Evolutionary conservation across 2,888 invertebrate genomes (phyloP), one percentile per base, ranked within the genome.

Genomic region (Iphiclides podalirius): DNA sequence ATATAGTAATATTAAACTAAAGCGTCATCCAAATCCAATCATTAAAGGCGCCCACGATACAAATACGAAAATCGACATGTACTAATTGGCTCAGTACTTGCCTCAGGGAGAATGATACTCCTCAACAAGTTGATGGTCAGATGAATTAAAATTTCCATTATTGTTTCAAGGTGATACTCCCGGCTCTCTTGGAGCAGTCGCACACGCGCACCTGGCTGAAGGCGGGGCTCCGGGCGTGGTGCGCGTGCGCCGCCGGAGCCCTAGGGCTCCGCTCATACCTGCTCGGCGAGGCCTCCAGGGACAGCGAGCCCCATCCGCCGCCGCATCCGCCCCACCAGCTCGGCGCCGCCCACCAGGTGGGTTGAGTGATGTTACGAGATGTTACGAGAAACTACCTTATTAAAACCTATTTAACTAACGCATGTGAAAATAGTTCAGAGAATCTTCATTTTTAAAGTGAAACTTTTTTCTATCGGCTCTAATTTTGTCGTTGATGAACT

Each of bases 181-280:
- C 99, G 0, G 98, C 98, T 0, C 89, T 99, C 33, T 88, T 99
- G 52, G 99, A 99, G 71, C 98, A 99, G 80, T 96, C 97, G 0
- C 98, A 99, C 76, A 98, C 98, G 0, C 91, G 98, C 4, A 94
- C 94, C 6, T 98, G 98, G 97, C 84, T 99, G 54, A 98, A 98
- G 77, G 93, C 93, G n/a, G 85, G 96, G 7, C 93, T 99, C 0
- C 91, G 95, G 6, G 90, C 93, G 47, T 98, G 98, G 98, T 98
- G 97, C 74, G 90, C 91, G 15, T 91, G 92, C 4, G 94, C 96
- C 1, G 94, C 98, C 0, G 96, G 95, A 90, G 70, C 94, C 14
- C 82, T 98, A 1, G 95, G 96, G 47, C 91, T 98, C 7, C 94
- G 96, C 53, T 98, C 98, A 0, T 98, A 98, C 74, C 82, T 98